phyloP scores from a whole-genome alignment of 2,797 vertebrate genomes.

The Sternarchorhynchus goeldii region DNA sequence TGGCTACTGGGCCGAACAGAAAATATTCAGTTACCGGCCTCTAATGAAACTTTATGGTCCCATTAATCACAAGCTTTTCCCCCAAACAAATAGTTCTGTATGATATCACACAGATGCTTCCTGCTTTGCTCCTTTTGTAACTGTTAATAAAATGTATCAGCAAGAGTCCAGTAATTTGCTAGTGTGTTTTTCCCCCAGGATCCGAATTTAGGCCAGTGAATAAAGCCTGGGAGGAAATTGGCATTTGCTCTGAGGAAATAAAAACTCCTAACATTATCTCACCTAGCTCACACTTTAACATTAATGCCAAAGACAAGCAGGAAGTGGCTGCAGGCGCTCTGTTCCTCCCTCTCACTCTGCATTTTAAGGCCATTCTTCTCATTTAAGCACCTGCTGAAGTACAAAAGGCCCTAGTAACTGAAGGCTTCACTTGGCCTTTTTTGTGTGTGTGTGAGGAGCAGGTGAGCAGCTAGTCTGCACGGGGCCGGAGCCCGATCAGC shows the following conservation, averaged over 20 bases:
- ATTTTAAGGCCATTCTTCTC: conserved; percentile 57
- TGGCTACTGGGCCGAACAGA: too few relatives aligned
- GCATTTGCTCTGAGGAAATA: conserved; percentile 28
- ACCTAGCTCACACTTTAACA: conserved; percentile 36
- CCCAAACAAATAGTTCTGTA: not conserved
- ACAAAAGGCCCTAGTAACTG: conserved; percentile 54
- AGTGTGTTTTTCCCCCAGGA: conserved; percentile 3
- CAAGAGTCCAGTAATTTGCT: conserved; percentile 36
- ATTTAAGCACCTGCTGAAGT: conserved; percentile 65
- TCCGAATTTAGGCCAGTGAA: conserved; percentile 5
- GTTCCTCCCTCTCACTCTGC: conserved; percentile 46
- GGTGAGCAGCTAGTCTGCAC: conserved; percentile 48
- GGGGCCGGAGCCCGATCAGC: conserved; percentile 47
- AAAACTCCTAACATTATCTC: conserved; percentile 54
- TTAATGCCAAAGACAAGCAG: conserved; percentile 29
- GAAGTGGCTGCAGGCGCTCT: conserved; percentile 25
- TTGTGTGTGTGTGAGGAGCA: conserved; percentile 32
- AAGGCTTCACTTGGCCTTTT: conserved; percentile 52
- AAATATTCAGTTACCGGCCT: too few relatives aligned
- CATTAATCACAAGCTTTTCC: not conserved
- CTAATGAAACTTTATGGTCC: not conserved
- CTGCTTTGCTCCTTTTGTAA: not conserved
- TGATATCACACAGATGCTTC: not conserved
- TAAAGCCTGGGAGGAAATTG: conserved; percentile 21
- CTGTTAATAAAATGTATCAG: conserved; percentile 41